These are phyloP conservation scores for Epistrophella euchroma DNA, from an alignment of 2,888 invertebrate species.

Conservation along the genomic window DNA sequence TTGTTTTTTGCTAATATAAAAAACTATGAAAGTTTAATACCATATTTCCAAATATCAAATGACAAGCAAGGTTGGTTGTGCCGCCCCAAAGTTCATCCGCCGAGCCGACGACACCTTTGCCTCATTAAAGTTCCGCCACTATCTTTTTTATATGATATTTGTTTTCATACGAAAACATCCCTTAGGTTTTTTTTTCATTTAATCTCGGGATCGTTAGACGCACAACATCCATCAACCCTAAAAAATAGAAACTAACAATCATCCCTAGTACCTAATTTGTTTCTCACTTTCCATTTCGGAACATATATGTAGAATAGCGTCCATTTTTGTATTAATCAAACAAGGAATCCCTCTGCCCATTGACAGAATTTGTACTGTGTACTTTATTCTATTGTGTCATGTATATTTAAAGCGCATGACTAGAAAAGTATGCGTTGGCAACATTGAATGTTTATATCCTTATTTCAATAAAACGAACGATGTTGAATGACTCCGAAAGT, in stretches of 20 bases:
- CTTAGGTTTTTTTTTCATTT: not conserved
- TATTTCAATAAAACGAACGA: not conserved
- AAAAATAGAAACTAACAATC: conserved; percentile 14
- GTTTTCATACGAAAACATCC: not conserved
- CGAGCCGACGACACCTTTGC: too few relatives aligned
- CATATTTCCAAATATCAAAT: too few relatives aligned
- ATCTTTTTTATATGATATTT: too few relatives aligned
- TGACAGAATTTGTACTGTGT: conserved; percentile 1
- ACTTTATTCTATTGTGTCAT: too few relatives aligned
- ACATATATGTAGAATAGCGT: conserved; percentile 18
- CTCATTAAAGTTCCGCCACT: too few relatives aligned
- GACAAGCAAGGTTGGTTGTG: too few relatives aligned
- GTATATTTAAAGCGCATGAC: conserved; percentile 47
- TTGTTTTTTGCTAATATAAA: too few relatives aligned
- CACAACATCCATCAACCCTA: conserved; percentile 20
- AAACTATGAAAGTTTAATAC: too few relatives aligned
- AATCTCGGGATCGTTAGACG: conserved; percentile 45
- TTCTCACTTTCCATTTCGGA: conserved; percentile 2
- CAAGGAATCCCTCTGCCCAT: conserved; percentile 5
- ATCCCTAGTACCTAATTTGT: too few relatives aligned
- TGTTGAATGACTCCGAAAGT: not conserved
- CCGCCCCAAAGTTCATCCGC: too few relatives aligned
- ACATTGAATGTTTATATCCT: conserved; percentile 6
- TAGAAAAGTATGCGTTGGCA: conserved; percentile 15
- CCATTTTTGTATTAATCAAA: conserved; percentile 31